Evolutionary conservation across 1,140 invertebrate species (phyloP).

Genomic region (Atta colombica): DNA sequence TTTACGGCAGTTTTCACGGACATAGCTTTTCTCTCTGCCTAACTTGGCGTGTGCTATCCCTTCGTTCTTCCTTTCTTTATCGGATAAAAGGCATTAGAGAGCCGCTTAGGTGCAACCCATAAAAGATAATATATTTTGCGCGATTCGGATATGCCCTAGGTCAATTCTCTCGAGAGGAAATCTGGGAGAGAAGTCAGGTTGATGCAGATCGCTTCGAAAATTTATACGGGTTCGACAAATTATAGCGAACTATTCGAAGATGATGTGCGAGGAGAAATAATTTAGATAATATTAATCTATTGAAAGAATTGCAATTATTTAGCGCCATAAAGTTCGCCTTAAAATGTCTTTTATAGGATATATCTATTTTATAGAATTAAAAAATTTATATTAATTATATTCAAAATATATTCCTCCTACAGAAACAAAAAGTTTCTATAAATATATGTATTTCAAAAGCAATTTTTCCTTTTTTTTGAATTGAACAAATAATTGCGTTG

Average conservation of each 20-base stretch:
- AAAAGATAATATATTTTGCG: constrained; percentile 75
- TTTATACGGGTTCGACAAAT: constrained; percentile 59
- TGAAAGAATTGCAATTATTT: constrained; percentile 19
- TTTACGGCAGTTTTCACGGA: constrained; percentile 74
- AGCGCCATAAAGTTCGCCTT: not conserved
- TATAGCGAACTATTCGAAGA: constrained; percentile 7
- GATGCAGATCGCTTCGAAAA: constrained; percentile 62
- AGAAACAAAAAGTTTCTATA: not conserved
- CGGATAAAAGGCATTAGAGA: constrained; percentile 72
- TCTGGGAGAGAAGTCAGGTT: constrained; percentile 58
- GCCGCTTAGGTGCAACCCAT: constrained; percentile 71
- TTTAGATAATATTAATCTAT: constrained; percentile 26
- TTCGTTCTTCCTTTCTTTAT: constrained; percentile 54
- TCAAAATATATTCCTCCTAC: not conserved
- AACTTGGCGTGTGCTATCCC: constrained; percentile 24
- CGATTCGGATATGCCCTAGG: constrained; percentile 54
- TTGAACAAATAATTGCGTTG: not conserved
- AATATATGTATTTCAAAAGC: not conserved
- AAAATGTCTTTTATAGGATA: not conserved
- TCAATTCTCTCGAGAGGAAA: constrained; percentile 54
- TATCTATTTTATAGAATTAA: not conserved
- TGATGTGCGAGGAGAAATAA: not conserved
- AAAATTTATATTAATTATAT: not conserved
- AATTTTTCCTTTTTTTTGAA: too few relatives aligned
- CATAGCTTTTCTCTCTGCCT: constrained; percentile 65